phyloP scores from a whole-genome alignment of 2,797 vertebrate species.

The Cyclopterus lumpus region DNA sequence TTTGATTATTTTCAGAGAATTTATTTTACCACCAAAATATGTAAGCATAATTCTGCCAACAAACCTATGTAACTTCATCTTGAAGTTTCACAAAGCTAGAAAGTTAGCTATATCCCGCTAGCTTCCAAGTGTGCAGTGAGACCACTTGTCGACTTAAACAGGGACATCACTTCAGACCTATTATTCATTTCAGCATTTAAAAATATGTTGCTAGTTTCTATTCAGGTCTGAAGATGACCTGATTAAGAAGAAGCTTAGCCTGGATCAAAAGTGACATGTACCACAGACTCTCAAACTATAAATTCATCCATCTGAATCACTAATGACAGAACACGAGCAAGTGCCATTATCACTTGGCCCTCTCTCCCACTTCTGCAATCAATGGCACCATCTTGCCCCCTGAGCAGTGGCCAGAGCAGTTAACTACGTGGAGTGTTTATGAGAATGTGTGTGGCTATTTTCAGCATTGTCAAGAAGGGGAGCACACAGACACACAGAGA shows the following conservation, averaged over 20 bases:
- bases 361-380: slow-evolving; percentile 72
- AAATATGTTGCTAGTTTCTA: slow-evolving; percentile 22
- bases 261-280: slow-evolving; percentile 4
- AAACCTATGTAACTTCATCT: not conserved
- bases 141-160: not conserved
- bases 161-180: not conserved
- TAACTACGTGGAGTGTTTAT: slow-evolving; percentile 69
- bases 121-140: not conserved
- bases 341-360: slow-evolving; percentile 48
- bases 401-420: slow-evolving; percentile 40
- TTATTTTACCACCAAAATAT: not conserved
- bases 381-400: slow-evolving; percentile 39
- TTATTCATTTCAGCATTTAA: slow-evolving; percentile 7
- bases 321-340: slow-evolving; percentile 49
- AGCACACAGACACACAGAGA: slow-evolving; percentile 25
- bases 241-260: slow-evolving; percentile 32
- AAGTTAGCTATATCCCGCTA: not conserved
- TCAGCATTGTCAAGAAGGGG: slow-evolving; percentile 46
- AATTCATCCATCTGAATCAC: slow-evolving; percentile 48
- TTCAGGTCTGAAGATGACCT: slow-evolving; percentile 40
- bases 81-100: not conserved
- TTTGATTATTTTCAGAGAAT: not conserved
- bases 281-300: slow-evolving; percentile 41
- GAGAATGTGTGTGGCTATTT: slow-evolving; percentile 70
- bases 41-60: not conserved